These are phyloP conservation scores for Patella caerulea DNA, from an alignment of 2,888 invertebrate genomes.

Conservation along the genomic window DNA sequence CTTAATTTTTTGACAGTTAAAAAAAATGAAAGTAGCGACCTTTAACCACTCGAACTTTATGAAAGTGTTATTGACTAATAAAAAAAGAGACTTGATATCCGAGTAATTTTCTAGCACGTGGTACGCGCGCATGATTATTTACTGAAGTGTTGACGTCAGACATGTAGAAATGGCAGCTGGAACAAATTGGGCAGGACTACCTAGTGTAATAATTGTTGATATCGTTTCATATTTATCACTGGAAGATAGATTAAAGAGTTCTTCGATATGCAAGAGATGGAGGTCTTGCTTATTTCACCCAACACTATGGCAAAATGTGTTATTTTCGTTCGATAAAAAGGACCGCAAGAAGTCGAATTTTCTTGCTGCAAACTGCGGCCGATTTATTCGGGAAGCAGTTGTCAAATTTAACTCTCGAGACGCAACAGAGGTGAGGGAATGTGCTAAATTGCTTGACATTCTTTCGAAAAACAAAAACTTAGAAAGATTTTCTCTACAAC, in stretches of 20 bases:
- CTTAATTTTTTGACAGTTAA: no score
- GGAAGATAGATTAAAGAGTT: constrained; percentile 74
- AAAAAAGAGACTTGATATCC: no score
- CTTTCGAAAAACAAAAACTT: constrained; percentile 65
- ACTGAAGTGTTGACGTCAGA: constrained; percentile 33
- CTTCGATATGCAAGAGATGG: constrained; percentile 76
- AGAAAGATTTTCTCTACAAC: constrained; percentile 63
- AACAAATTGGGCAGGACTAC: constrained; percentile 61
- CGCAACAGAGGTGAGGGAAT: constrained; percentile 61
- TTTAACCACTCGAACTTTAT: no score
- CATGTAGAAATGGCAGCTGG: constrained; percentile 59
- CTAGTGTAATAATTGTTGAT: constrained; percentile 69
- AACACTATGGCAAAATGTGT: constrained; percentile 62
- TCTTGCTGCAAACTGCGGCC: constrained; percentile 66
- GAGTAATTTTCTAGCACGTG: no score
- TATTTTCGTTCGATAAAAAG: constrained; percentile 48
- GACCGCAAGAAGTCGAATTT: constrained; percentile 59
- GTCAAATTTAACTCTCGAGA: constrained; percentile 66
- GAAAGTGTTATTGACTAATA: no score
- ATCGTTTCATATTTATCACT: constrained; percentile 74
- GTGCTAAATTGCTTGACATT: constrained; percentile 57
- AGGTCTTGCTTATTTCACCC: constrained; percentile 72
- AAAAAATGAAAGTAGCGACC: no score
- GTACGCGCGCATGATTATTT: no score
- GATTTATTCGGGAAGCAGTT: constrained; percentile 64